phyloP scores from a whole-genome alignment of 2,113 vertebrate species.

The Sylvietta virens region DNA sequence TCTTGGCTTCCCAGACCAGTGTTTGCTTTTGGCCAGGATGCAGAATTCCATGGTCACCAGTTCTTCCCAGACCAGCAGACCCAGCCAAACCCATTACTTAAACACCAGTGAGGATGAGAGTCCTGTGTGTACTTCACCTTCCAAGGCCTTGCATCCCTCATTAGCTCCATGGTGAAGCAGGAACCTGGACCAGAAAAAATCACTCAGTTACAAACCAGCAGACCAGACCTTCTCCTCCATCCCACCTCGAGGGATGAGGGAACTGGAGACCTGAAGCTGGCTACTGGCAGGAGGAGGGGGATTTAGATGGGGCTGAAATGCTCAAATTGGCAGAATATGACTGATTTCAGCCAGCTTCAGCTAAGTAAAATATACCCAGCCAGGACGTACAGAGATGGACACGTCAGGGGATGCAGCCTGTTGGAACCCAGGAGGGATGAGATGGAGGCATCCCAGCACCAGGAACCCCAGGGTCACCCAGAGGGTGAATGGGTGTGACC shows the following conservation, averaged over 20 bases:
- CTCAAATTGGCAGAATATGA: not conserved
- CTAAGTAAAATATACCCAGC: not conserved
- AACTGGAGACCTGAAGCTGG: not conserved
- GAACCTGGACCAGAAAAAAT: not conserved
- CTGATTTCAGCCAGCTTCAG: not conserved
- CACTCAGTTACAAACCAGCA: not conserved
- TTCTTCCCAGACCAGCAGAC: not conserved
- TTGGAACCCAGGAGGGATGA: not conserved
- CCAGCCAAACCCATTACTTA: not conserved
- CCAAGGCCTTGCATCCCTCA: not conserved
- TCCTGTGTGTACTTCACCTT: slow-evolving; percentile 1
- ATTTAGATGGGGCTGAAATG: not conserved
- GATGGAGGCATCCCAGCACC: not conserved
- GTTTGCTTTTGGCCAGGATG: not conserved
- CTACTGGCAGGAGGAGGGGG: not conserved
- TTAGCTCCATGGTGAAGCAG: not conserved
- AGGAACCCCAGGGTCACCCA: not conserved
- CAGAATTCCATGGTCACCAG: not conserved
- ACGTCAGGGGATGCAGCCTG: not conserved
- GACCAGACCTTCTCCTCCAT: not conserved
- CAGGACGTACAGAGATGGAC: rapidly evolving
- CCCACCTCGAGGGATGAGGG: no score
- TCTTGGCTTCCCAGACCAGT: not conserved
- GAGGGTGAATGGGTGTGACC: not conserved
- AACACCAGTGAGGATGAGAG: not conserved